Evolutionary conservation across 2,113 vertebrate genomes (phyloP), one percentile per base, ranked within the genome.

Genomic region (Cottus gobio): DNA sequence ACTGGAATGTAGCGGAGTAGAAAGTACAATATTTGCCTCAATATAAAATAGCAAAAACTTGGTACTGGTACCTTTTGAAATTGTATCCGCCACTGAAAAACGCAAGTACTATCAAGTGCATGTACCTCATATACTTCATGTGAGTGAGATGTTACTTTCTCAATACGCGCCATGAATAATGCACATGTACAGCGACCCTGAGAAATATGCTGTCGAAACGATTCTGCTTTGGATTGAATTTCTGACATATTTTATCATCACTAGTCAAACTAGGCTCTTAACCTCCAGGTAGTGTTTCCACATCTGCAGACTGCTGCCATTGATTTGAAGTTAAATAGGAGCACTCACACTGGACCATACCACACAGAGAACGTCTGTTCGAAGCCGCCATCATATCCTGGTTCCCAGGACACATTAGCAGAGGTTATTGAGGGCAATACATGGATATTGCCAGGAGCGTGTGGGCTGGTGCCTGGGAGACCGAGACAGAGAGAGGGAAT

Each of bases 291-390:
- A 16, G 68, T 48, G 69, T 64, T 84, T 77, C 63, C 67, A 83
- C 57, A 71, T 71, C 72, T 58, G 46, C 77, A 82, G 36, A 37
- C 73, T 50, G 66, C 56, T 7, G 62, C 46, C 60, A 85, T 62
- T 61, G 76, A 82, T 77, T 71, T 50, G 7, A 86, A 61, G 78
- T 18, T 79, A 74, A 77, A 20, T 57, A 77, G 77, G 91, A 95
- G 95, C 95, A 99, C 98, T 98, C 96, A 99, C 98, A 99, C 98
- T 97, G 97, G 97, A 95, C 98, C 98, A 89, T 99, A 99, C 98
- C 98, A 99, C 96, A 99, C 98, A 94, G 98, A 99, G 96, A 99
- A 99, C 90, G 97, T 99, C 97, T 99, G 98, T 90, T 99, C 98
- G 3, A 96, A 99, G 95, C 98, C 98, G 83, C 98, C 98, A 69